Evolutionary conservation across 2,113 vertebrate genomes (phyloP), one percentile per base, ranked within the genome.

Genomic region (Syngnathus floridae): DNA sequence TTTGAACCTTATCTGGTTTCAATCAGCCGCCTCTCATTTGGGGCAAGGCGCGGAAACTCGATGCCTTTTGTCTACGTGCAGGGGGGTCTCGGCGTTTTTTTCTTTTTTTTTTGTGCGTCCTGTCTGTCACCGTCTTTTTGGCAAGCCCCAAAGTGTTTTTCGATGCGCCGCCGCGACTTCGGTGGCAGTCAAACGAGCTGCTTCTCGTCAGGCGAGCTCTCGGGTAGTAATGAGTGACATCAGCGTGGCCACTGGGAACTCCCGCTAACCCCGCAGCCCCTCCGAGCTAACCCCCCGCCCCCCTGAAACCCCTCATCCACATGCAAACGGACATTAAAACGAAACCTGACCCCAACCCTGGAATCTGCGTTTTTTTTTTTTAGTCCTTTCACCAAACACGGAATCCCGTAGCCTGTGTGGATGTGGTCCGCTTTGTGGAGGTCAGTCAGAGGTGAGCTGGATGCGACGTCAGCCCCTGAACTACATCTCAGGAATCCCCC

Each of bases 401-500:
- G 79, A 86, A 81, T 88, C 79, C 74, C 81, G 69, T 65, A 55
- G 73, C 58, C 58, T 63, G 61, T 74, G 37, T 62, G 70, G 26
- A 62, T 52, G 19, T 56, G 71, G 71, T 57, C 36, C 76, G 68
- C n/a, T 56, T 17, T 26, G 14, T 58, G 62, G 55, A 77, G 31
- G 68, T 97, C 90, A 75, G 55, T 78, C 79, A 88, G 88, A 95
- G 94, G 94, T 96, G 91, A 97, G 88, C 76, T 66, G 73, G 88
- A 88, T 87, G 81, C 78, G 64, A 93, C 90, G 67, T 89, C 83
- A 85, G 78, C 19, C 71, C 11, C 70, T 91, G 92, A 95, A 94
- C 93, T 62, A n/a, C 4, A 85, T 87, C 88, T 89, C 91, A 93
- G 92, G 93, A 97, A 97, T 96, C 59, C 93, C 82, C 88, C 90